phyloP scores from a whole-genome alignment of 2,888 invertebrate genomes.

The Dicyrtoma fusca region DNA sequence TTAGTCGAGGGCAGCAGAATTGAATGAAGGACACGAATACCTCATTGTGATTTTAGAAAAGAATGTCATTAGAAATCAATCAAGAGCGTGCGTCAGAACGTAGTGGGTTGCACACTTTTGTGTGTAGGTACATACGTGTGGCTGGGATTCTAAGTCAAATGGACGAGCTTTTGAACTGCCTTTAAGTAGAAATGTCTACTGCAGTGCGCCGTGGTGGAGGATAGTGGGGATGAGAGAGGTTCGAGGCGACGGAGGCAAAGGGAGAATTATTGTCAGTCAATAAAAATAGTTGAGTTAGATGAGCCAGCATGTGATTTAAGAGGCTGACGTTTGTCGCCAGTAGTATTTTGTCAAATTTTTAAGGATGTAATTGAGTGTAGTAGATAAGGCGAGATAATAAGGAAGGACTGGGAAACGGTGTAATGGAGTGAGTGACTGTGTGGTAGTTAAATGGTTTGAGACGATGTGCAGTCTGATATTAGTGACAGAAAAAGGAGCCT shows the following conservation, averaged over 20 bases:
- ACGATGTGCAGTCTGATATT: conserved; percentile 25
- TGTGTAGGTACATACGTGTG: too few species aligned
- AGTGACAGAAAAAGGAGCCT: conserved; percentile 37
- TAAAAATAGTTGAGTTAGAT: not conserved
- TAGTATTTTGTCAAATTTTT: conserved; percentile 36
- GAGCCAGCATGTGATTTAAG: conserved; percentile 30
- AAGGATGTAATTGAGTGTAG: conserved; percentile 40
- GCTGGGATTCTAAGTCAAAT: too few species aligned
- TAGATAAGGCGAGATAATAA: conserved; percentile 35
- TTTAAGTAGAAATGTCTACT: too few species aligned
- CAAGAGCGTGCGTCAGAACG: too few species aligned
- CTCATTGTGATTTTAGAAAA: too few species aligned
- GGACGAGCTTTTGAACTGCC: too few species aligned
- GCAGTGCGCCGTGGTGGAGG: too few species aligned
- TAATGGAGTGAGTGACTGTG: conserved; percentile 15
- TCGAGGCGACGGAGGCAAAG: not conserved
- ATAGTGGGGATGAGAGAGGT: not conserved
- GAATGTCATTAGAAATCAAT: too few species aligned
- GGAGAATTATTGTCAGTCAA: not conserved
- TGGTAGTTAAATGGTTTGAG: conserved; percentile 23
- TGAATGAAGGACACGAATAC: too few species aligned
- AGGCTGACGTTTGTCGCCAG: conserved; percentile 36
- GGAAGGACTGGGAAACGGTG: conserved; percentile 32
- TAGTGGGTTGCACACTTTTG: too few species aligned
- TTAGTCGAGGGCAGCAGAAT: too few species aligned